A percentile compares a stretch with the other conserved stretches of the same genome.
phyloP scores from a whole-genome alignment of 2,797 vertebrate species.

The Pangasius sanitwongsei region DNA sequence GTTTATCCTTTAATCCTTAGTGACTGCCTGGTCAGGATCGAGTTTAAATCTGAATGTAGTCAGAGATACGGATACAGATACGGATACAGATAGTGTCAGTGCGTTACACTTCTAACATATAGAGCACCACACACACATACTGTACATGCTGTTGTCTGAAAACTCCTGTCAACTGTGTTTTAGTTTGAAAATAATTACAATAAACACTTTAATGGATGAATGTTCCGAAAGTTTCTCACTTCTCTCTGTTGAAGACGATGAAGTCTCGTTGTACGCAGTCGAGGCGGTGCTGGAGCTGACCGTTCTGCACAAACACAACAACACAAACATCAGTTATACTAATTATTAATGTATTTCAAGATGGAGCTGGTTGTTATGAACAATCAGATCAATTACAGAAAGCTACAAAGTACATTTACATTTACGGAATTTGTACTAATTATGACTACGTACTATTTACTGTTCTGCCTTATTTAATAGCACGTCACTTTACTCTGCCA shows the following conservation, averaged over 20 bases:
- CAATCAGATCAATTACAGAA: neutral
- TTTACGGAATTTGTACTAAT: no score
- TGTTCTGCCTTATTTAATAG: no score
- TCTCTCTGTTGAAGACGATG: slow-evolving; percentile 97
- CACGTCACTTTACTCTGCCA: no score
- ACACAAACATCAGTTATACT: neutral
- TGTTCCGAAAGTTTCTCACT: slow-evolving; percentile 73
- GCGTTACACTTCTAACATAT: neutral
- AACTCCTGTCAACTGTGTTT: neutral
- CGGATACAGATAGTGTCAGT: neutral
- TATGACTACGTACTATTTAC: no score
- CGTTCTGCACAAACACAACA: slow-evolving; percentile 73
- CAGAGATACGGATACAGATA: neutral
- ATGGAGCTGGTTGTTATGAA: neutral
- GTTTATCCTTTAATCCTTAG: no score
- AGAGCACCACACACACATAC: neutral
- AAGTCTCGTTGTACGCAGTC: slow-evolving; percentile 93
- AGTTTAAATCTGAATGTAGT: no score
- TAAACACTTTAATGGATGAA: no score
- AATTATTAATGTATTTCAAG: neutral
- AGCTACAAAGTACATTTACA: no score
- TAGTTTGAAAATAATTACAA: no score
- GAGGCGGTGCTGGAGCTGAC: slow-evolving; percentile 87
- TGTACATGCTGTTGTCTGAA: neutral
- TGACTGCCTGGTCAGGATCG: no score